phyloP scores from a whole-genome alignment of 2,888 invertebrate genomes.

The Chalcosyrphus nemorum region DNA sequence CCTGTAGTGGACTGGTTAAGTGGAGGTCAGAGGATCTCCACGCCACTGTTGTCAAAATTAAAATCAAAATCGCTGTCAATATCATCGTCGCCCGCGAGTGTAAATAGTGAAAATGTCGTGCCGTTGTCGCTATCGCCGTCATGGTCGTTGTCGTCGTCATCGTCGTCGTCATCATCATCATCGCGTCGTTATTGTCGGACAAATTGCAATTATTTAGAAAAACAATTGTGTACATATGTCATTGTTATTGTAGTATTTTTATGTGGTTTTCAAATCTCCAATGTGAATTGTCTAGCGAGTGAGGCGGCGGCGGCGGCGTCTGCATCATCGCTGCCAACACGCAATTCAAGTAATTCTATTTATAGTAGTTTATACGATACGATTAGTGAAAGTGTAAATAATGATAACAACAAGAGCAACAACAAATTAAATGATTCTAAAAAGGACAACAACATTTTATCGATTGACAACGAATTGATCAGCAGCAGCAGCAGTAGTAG shows the following conservation, averaged over 20 bases:
- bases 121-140: background rate
- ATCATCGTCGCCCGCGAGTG: constrained; percentile 40
- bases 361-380: constrained; percentile 63
- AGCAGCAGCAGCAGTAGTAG: constrained; percentile 46
- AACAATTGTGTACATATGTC: constrained; percentile 74
- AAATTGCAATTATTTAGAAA: constrained; percentile 60
- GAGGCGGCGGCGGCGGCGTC: constrained; percentile 31
- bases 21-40: constrained; percentile 11
- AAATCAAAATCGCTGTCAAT: constrained; percentile 29
- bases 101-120: constrained; percentile 38
- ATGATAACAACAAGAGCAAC: constrained; percentile 69
- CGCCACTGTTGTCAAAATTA: constrained; percentile 40
- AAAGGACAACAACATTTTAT: constrained; percentile 59
- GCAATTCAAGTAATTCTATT: constrained; percentile 43
- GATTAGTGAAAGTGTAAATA: constrained; percentile 76
- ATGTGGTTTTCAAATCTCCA: constrained; percentile 74
- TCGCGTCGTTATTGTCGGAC: constrained; percentile 40
- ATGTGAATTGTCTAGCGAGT: constrained; percentile 69
- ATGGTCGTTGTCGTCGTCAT: background rate
- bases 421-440: constrained; percentile 59
- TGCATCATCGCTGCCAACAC: constrained; percentile 6
- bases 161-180: background rate
- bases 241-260: constrained; percentile 75
- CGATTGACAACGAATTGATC: constrained; percentile 68
- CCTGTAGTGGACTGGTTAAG: constrained; percentile 23